These are phyloP conservation scores for Isoperla grammatica DNA, from an alignment of 2,888 invertebrate species.

Conservation along the genomic window DNA sequence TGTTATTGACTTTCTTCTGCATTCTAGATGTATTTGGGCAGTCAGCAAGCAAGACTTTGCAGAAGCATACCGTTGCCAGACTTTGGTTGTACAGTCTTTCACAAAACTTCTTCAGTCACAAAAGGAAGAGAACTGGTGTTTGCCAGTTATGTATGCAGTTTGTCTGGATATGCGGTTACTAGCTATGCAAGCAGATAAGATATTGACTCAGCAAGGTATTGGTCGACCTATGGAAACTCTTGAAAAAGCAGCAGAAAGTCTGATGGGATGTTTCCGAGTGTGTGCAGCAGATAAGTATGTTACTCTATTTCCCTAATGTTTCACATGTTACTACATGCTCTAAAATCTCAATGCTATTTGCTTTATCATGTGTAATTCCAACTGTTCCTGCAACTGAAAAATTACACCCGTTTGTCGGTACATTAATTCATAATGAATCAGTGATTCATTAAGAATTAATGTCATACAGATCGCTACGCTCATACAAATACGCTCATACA, in stretches of 20 bases:
- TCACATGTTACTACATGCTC: neutral
- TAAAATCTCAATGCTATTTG: neutral
- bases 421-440: no score
- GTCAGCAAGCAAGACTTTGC: constrained; percentile 47
- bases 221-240: constrained; percentile 56
- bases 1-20: neutral
- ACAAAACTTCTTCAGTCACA: constrained; percentile 77
- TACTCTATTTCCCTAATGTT: neutral
- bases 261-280: constrained; percentile 90
- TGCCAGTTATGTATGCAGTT: constrained; percentile 87
- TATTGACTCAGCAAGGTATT: constrained; percentile 39
- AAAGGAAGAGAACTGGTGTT: constrained; percentile 94
- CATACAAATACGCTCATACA: no score
- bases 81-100: constrained; percentile 67
- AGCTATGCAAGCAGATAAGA: constrained; percentile 70
- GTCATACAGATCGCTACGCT: no score
- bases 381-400: no score
- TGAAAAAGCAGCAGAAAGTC: constrained; percentile 89
- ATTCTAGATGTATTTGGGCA: constrained; percentile 48
- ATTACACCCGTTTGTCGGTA: no score
- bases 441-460: no score
- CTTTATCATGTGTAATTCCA: neutral
- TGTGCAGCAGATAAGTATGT: constrained; percentile 85
- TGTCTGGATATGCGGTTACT: constrained; percentile 85
- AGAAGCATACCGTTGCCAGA: constrained; percentile 72